Base-by-base conservation (phyloP, 2,797 vertebrate species). In the Odontamblyopus rebecca region DNA sequence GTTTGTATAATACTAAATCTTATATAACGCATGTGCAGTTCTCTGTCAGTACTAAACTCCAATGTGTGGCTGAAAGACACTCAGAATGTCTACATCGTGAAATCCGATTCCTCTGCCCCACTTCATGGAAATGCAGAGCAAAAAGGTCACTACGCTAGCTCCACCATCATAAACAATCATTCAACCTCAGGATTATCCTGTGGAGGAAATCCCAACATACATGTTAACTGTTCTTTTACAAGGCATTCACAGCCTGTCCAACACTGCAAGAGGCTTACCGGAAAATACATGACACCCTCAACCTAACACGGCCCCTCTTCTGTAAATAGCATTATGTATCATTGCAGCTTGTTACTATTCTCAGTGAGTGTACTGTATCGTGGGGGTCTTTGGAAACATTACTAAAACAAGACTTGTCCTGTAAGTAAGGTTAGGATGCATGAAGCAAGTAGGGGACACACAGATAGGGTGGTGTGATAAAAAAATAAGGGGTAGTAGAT, bases 21-120 rank as follows among this genome's bases (percentile, higher is more conserved):
- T 35, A 0, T 38, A 38, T n/a, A 19, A 8, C 16, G 5, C n/a
- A n/a, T 38, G 18, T 44, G 26, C 12, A 27, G n/a, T 64, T 26
- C n/a, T 15, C n/a, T 26, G 4, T 23, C 35, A 64, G 35, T 44
- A 44, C 26, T 65, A 35, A 67, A 16, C 67, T 63, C n/a, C 68
- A 71, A 29, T 57, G 26, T 56, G 26, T 61, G 41, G 32, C 53
- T 70, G 68, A 64, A 72, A 69, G 67, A 57, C 66, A 44, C 32
- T n/a, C 66, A 77, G 68, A 81, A 82, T 80, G 73, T 69, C 81
- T 82, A 74, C 82, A 72, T 71, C 85, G 82, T 89, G 89, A 89
- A 92, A 91, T 80, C 38, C n/a, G 85, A 91, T 59, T 69, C 76
- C 6, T 30, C 72, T 57, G 60, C 30, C 70, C 77, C 26, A 38